Evolutionary conservation across 2,113 vertebrate genomes (phyloP).

Genomic region (Willisornis vidua): DNA sequence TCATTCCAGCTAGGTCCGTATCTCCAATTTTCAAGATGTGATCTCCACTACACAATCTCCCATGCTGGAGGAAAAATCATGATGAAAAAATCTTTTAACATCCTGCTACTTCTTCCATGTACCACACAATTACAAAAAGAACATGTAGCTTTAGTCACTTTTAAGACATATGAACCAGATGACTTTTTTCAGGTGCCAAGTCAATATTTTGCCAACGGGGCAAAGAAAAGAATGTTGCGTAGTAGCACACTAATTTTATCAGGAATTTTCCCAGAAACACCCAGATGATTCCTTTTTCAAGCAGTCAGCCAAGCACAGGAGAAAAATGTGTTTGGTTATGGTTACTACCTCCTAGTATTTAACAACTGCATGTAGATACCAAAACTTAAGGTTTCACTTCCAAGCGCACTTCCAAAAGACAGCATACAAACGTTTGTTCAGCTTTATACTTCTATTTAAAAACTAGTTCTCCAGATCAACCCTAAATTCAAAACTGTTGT

Average conservation of each 20-base stretch:
- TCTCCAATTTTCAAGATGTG: conserved; percentile 94
- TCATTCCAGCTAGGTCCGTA: conserved; percentile 90
- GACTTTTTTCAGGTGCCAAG: neutral
- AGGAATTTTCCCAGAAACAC: neutral
- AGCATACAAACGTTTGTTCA: neutral
- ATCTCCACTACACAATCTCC: conserved; percentile 89
- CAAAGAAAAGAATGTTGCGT: neutral
- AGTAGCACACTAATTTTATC: neutral
- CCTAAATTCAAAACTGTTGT: neutral
- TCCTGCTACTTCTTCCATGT: neutral
- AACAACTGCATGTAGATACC: neutral
- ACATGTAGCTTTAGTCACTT: neutral
- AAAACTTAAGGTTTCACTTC: neutral
- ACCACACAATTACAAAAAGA: neutral
- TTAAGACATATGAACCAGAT: neutral
- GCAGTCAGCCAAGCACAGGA: neutral
- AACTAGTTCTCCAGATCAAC: neutral
- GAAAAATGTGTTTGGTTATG: neutral
- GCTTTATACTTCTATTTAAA: neutral
- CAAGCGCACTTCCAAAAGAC: neutral
- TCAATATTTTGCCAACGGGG: neutral
- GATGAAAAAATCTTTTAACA: neutral
- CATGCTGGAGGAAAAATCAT: conserved; percentile 76
- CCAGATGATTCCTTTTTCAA: neutral
- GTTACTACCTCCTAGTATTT: neutral